Base-by-base conservation (phyloP, 1,140 invertebrate genomes). In the Steinernema khuongi region DNA sequence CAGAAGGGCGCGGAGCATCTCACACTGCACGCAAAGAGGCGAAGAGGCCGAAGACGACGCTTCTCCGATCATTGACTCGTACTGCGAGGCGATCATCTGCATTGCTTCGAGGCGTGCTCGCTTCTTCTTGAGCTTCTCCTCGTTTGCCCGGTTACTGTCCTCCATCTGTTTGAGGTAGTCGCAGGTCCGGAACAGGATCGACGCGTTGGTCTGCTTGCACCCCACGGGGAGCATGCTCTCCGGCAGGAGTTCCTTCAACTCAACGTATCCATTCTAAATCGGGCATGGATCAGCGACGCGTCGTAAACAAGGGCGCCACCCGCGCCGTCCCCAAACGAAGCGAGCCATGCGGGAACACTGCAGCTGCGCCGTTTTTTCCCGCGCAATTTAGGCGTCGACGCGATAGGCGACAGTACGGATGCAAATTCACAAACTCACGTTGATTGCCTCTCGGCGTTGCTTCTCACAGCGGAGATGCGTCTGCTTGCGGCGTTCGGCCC, bases 151-250 rank as follows among this genome's bases (percentile, higher is more conserved):
- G 32, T 67, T 77, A 36, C 43, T 74, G 29, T 69, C 68, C 32
- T 85, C 73, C 30, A 84, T 71, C 29, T 83, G 71, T 41, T 84
- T 79, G 17, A 84, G 78, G 73, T 83, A 84, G 28, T 84, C 82
- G 26, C 81, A 84, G 17, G 82, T 82, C 70, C 79, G 72, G 67
- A 82, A 84, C 14, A 83, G 72, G 72, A 85, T 83, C 11, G 81
- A 73, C 1, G 82, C 82, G 68, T 84, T 84, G 7, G 82, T 84
- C 0, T 82, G 84, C 74, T 84, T 84, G 68, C 83, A 84, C 1
- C 83, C 83, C 36, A 76, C 67, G 22, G 85, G 79, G 2, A 80
- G 78, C 14, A 79, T 68, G 19, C 79, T 81, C 29, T 80, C 78
- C 14, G 83, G 83, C 18, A 84, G 77, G 22, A 84, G 70, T 36